phyloP scores from a whole-genome alignment of 2,113 vertebrate genomes.

The Ceuthmochares aereus region DNA sequence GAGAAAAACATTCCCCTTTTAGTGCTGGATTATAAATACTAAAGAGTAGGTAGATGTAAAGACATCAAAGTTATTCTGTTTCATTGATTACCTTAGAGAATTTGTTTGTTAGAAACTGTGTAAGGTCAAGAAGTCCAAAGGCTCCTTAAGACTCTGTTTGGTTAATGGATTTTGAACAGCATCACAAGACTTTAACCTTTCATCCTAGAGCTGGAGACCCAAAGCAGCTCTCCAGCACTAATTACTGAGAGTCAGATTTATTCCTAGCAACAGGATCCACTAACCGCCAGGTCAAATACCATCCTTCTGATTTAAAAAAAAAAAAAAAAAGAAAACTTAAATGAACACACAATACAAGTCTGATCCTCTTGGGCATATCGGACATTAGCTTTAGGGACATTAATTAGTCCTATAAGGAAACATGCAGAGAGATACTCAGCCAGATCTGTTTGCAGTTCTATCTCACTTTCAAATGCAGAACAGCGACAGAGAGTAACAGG shows the following conservation, averaged over 20 bases:
- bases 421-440: background rate
- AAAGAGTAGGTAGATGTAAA: background rate
- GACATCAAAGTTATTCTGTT: background rate
- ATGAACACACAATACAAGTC: background rate
- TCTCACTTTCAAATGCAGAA: background rate
- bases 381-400: background rate
- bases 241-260: background rate
- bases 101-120: constrained; percentile 21
- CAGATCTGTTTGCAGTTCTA: background rate
- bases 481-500: background rate
- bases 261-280: background rate
- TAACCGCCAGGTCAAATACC: background rate
- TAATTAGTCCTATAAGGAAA: background rate
- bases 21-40: background rate
- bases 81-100: constrained; percentile 33
- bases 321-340: background rate
- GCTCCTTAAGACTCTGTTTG: constrained; percentile 41
- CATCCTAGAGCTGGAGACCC: background rate
- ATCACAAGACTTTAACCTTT: background rate
- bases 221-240: background rate
- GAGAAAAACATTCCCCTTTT: background rate
- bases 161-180: constrained; percentile 39
- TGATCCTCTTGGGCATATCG: background rate
- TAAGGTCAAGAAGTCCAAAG: constrained; percentile 23
- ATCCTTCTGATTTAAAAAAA: background rate